phyloP scores from a whole-genome alignment of 2,888 invertebrate genomes.

The Alloscopus bannaensis region DNA sequence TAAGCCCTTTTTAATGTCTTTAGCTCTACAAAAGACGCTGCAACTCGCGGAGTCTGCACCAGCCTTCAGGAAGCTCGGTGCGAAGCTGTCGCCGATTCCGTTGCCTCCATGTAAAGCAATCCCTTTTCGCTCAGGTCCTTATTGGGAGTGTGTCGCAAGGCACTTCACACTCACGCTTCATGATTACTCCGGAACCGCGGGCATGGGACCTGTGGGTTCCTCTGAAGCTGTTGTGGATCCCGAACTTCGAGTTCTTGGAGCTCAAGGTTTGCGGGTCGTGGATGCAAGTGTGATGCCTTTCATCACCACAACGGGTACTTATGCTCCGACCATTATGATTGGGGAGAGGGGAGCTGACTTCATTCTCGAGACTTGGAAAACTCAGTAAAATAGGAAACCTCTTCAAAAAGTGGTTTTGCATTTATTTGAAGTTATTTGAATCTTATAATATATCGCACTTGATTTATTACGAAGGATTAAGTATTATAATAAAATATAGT shows the following conservation, averaged over 20 bases:
- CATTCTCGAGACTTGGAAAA: conserved; percentile 49
- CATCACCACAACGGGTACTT: conserved; percentile 43
- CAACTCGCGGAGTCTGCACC: conserved; percentile 65
- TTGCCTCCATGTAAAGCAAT: conserved; percentile 53
- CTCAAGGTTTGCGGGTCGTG: conserved; percentile 60
- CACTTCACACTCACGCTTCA: conserved; percentile 45
- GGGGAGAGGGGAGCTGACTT: conserved; percentile 58
- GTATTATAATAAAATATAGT: too few relatives aligned
- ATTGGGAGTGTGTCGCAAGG: conserved; percentile 60
- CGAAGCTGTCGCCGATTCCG: conserved; percentile 44
- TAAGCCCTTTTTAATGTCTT: background rate
- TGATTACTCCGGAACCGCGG: conserved; percentile 47
- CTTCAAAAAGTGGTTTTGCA: too few relatives aligned
- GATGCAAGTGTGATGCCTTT: conserved; percentile 62
- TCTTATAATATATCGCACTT: too few relatives aligned
- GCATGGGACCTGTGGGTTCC: conserved; percentile 51
- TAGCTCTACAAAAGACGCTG: conserved; percentile 37
- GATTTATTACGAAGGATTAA: too few relatives aligned
- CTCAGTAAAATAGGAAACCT: background rate
- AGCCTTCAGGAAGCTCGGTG: conserved; percentile 39
- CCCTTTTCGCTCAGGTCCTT: conserved; percentile 28
- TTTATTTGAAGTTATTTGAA: too few relatives aligned
- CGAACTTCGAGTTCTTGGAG: conserved; percentile 55
- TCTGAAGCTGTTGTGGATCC: conserved; percentile 56
- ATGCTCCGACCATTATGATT: conserved; percentile 57